phyloP scores from a whole-genome alignment of 2,797 vertebrate species.

The Dicrostonyx torquatus region DNA sequence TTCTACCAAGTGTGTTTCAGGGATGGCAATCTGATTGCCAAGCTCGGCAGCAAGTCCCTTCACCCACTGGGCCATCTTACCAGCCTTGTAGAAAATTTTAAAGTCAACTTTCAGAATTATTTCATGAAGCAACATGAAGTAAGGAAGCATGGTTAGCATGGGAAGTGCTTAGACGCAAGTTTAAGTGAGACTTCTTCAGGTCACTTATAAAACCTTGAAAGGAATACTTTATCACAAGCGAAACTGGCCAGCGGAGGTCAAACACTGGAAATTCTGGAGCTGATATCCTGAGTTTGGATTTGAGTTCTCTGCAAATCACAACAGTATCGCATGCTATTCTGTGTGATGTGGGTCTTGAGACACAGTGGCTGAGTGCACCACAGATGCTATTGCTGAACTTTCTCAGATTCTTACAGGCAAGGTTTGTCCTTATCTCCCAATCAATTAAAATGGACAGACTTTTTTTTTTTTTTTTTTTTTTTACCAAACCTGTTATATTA shows the following conservation, averaged over 20 bases:
- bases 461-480: no score
- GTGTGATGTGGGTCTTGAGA: neutral
- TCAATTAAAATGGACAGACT: neutral
- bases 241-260: neutral
- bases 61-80: neutral
- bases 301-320: neutral
- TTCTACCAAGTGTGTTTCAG: neutral
- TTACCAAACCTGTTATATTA: neutral
- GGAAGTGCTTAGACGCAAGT: neutral
- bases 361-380: neutral
- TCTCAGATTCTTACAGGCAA: neutral
- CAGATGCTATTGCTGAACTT: neutral
- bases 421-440: neutral
- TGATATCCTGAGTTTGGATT: neutral
- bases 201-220: slow-evolving; percentile 16
- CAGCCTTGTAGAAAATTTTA: neutral
- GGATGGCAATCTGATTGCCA: no score
- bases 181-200: neutral
- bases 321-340: neutral
- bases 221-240: neutral
- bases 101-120: slow-evolving; percentile 12
- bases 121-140: neutral
- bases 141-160: neutral
- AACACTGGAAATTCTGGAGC: neutral
- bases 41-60: neutral